Base-by-base conservation (phyloP, 2,113 vertebrate species). In the Tauraco erythrolophus region DNA sequence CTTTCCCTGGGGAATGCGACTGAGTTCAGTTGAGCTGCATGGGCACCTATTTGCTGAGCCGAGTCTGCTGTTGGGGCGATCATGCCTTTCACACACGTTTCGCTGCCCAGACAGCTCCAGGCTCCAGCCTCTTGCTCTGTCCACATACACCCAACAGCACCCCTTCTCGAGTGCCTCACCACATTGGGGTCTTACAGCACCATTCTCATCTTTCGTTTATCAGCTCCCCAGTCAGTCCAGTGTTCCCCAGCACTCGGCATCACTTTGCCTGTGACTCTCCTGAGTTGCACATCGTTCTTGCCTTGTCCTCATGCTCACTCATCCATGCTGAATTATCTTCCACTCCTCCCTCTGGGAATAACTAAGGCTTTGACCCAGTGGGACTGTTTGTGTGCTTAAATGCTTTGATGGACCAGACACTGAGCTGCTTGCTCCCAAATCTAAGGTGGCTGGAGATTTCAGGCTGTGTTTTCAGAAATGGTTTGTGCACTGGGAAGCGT, bases 321-420 rank as follows among this genome's bases (percentile, higher is more conserved):
- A 95, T 66, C 85, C 84, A 46, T 85, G 88, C 76, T 68, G 76
- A 94, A 91, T 94, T 94, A 81, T 64, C 77, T 87, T 62, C 39
- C 31, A 27, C 88, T 91, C 83, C 83, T 82, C 57, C 86, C 84
- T 65, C 80, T 13, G 94, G 87, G 94, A 82, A 87, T 92, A 94
- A 72, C 84, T 57, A 70, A 64, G 88, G 65, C 65, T 95, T 80
- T 96, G 92, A 92, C 91, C 83, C 90, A 68, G 56, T 65, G 76
- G 79, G 85, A 95, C 71, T 74, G 74, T 84, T 79, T 91, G 60
- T 56, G 65, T 53, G 76, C 79, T 92, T 85, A 48, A 94, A 80
- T 25, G 64, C 89, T 88, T 81, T 84, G 91, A 88, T 82, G 77
- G 80, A 35, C n/a, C 39, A 45, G 80, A 54, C 22, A 23, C 28